These are phyloP conservation scores for Drosophila takahashii DNA, from an alignment of 1,140 invertebrate species.

Conservation along the genomic window DNA sequence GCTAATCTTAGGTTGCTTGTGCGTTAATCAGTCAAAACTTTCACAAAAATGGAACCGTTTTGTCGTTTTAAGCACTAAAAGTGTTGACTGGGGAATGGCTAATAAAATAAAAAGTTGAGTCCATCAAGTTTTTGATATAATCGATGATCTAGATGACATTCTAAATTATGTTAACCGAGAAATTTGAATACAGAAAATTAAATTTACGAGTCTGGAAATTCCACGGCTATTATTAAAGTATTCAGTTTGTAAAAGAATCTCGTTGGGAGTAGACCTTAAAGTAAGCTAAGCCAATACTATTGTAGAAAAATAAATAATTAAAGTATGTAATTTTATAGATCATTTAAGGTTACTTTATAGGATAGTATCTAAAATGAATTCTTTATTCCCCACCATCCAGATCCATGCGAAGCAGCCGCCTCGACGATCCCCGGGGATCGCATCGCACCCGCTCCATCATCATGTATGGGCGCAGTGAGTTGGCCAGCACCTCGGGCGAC, in stretches of 20 bases:
- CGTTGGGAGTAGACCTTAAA: neutral
- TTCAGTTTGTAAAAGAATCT: neutral
- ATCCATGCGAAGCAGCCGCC: constrained; percentile 78
- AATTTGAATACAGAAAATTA: neutral
- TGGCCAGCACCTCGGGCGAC: constrained; percentile 74
- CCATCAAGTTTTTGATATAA: constrained; percentile 14
- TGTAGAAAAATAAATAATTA: too few species aligned
- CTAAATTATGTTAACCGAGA: neutral
- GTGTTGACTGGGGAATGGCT: constrained; percentile 13
- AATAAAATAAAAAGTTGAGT: constrained; percentile 4
- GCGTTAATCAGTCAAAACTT: constrained; percentile 70
- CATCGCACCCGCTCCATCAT: constrained; percentile 84
- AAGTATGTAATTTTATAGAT: too few species aligned
- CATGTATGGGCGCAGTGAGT: constrained; percentile 84
- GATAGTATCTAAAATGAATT: too few species aligned
- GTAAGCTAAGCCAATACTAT: too few species aligned
- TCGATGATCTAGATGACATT: constrained; percentile 18
- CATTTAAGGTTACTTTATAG: too few species aligned
- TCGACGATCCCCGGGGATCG: constrained; percentile 82
- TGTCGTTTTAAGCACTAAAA: constrained; percentile 39
- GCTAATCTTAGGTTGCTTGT: constrained; percentile 53
- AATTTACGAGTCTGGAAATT: neutral
- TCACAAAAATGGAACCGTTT: constrained; percentile 65
- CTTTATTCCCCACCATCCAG: constrained; percentile 41
- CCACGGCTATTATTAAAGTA: neutral